Evolutionary conservation across 2,113 vertebrate genomes (phyloP).

Genomic region (Ceyx melanurus): DNA sequence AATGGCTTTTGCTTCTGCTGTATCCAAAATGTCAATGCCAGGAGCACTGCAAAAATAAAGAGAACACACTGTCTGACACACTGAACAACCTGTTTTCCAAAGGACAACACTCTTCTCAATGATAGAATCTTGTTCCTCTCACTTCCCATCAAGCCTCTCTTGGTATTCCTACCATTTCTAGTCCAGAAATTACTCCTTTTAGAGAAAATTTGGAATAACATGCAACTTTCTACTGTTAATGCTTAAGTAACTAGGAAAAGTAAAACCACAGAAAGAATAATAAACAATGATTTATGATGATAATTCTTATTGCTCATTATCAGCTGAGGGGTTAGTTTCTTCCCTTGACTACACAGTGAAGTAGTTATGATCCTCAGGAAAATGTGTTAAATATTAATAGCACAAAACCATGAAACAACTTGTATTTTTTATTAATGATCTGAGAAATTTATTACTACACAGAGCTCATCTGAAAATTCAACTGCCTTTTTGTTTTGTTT

Average conservation of each 20-base stretch:
- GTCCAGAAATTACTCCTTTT: neutral
- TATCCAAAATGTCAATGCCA: constrained; percentile 89
- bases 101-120: neutral
- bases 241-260: neutral
- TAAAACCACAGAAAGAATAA: neutral
- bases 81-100: neutral
- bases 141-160: neutral
- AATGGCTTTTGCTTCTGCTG: constrained; percentile 81
- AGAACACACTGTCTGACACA: neutral
- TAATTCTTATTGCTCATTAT: neutral
- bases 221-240: neutral
- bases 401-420: neutral
- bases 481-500: neutral
- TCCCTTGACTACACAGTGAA: neutral
- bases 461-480: neutral
- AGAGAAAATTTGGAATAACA: neutral
- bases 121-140: neutral
- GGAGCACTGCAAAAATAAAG: constrained; percentile 76
- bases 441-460: neutral
- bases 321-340: neutral
- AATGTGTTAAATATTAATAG: neutral
- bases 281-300: too few species aligned
- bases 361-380: neutral
- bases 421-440: neutral
- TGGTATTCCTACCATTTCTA: neutral